Conservation (phyloP, 2,888 invertebrate species). For the Oligia fasciuncula region DNA sequence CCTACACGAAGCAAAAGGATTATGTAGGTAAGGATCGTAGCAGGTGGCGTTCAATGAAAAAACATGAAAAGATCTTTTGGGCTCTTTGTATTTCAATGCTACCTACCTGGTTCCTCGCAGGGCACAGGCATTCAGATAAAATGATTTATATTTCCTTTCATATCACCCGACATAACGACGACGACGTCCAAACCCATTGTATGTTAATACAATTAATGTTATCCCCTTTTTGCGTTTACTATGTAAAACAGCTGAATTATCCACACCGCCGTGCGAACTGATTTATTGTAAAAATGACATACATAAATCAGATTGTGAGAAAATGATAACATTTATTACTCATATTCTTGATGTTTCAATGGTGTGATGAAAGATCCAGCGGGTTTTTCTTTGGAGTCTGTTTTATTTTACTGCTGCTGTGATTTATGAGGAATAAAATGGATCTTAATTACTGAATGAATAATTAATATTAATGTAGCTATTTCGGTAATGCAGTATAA, state of each 20-base stretch:
- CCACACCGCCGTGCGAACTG: slow-evolving; percentile 60
- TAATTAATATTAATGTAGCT: background rate
- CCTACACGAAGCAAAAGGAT: background rate
- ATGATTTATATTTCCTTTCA: slow-evolving; percentile 14
- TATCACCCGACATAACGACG: slow-evolving; percentile 20
- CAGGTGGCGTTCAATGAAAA: background rate
- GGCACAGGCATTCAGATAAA: background rate
- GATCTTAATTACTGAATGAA: slow-evolving; percentile 1
- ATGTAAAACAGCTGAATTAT: slow-evolving; percentile 55
- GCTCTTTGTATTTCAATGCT: background rate
- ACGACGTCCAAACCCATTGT: slow-evolving; percentile 50
- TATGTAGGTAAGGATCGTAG: background rate
- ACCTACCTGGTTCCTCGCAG: too few species aligned
- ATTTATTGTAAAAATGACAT: slow-evolving; percentile 46
- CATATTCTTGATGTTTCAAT: slow-evolving; percentile 39
- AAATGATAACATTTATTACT: slow-evolving; percentile 62
- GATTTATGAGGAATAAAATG: slow-evolving; percentile 28
- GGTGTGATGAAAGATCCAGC: slow-evolving; percentile 48
- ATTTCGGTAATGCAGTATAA: too few species aligned
- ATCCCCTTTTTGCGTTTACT: slow-evolving; percentile 51
- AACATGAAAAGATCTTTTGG: background rate
- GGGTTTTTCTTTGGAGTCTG: slow-evolving; percentile 21
- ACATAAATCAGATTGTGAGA: slow-evolving; percentile 65
- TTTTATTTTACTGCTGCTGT: slow-evolving; percentile 13
- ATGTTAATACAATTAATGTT: slow-evolving; percentile 44